A percentile compares a stretch with the other conserved stretches of the same genome.
Conservation (phyloP, 2,113 vertebrate species). For the Sinocyclocheilus maitianheensis region DNA sequence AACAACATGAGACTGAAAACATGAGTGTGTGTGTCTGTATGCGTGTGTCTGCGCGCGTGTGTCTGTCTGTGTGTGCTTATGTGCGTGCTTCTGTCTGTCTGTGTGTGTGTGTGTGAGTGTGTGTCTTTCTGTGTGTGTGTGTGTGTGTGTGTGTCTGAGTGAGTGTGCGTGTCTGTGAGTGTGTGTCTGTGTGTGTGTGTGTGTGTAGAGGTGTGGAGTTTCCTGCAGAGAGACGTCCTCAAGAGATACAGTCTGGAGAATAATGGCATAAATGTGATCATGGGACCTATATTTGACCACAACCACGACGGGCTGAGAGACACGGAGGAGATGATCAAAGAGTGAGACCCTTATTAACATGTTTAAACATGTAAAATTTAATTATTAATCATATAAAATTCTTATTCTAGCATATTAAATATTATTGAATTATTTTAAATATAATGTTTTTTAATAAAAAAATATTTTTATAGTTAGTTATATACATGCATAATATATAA, state of each 20-base stretch:
- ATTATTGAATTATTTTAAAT: neutral
- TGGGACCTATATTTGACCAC: constrained; percentile 86
- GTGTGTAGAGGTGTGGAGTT: constrained; percentile 83
- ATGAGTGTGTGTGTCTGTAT: neutral
- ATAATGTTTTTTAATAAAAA: too few relatives aligned
- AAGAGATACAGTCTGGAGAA: constrained; percentile 81
- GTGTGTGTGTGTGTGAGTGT: constrained; percentile 55
- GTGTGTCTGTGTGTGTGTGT: constrained; percentile 51
- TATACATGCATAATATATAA: neutral
- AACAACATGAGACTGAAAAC: too few relatives aligned
- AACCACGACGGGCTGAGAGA: constrained; percentile 84
- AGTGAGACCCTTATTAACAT: constrained; percentile 71
- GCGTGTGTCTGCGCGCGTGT: too few relatives aligned
- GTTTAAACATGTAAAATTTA: neutral
- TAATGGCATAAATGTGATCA: constrained; percentile 83
- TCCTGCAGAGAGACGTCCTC: constrained; percentile 82
- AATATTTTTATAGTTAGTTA: neutral
- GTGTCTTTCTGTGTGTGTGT: constrained; percentile 53
- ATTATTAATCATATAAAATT: neutral
- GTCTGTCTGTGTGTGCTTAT: too few relatives aligned
- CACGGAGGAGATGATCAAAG: constrained; percentile 82
- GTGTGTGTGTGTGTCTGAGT: constrained; percentile 43
- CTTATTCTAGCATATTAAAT: too few relatives aligned
- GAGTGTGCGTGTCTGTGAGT: constrained; percentile 11
- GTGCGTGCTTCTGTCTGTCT: too few relatives aligned